These are phyloP conservation scores for Leontocebus nigricollis DNA, from an alignment of 2,797 vertebrate genomes.

Conservation along the genomic window DNA sequence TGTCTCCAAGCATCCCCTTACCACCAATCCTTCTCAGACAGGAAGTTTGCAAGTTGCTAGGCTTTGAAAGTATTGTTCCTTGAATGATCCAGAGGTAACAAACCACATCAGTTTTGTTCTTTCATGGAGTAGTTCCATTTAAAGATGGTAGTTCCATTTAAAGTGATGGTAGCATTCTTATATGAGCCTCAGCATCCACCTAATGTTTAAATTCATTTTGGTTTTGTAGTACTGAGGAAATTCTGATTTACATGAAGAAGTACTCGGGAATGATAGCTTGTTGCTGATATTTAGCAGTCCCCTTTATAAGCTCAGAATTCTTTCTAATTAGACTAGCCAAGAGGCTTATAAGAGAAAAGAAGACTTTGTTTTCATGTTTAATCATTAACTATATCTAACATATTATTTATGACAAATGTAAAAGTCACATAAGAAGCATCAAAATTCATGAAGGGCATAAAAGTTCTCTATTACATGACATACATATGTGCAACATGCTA, in stretches of 20 bases:
- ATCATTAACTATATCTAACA: neutral
- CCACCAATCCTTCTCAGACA: neutral
- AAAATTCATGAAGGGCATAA: neutral
- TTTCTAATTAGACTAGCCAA: neutral
- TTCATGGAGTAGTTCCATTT: neutral
- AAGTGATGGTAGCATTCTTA: neutral
- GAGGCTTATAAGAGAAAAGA: neutral
- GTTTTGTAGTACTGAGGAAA: neutral
- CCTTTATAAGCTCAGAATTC: neutral
- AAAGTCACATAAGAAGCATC: neutral
- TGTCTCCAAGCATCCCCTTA: accelerated
- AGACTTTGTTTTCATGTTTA: neutral
- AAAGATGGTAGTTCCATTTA: no score
- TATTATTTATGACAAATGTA: neutral
- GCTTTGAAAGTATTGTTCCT: slow-evolving; percentile 17
- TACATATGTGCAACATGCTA: neutral
- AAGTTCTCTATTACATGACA: neutral
- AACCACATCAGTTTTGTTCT: slow-evolving; percentile 39
- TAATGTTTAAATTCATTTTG: neutral
- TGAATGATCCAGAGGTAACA: slow-evolving; percentile 25
- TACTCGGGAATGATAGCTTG: neutral
- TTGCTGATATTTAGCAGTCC: neutral
- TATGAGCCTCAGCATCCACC: neutral
- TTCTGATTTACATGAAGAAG: neutral
- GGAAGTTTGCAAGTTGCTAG: neutral